Base-by-base conservation (phyloP, 2,797 vertebrate species). In the Chloroceryle inda region DNA sequence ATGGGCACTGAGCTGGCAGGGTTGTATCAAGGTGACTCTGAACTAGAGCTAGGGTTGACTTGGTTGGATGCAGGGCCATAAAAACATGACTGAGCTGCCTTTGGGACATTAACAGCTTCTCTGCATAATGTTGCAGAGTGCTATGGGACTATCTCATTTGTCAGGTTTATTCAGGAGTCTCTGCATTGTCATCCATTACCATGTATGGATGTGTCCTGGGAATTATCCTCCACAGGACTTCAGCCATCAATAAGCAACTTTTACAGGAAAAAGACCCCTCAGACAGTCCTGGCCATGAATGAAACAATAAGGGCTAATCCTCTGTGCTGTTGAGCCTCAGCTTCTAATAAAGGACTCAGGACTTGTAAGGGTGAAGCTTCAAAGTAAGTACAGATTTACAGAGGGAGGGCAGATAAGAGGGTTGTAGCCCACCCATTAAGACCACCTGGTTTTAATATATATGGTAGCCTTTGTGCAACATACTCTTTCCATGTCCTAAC, bases 381-480 rank as follows among this genome's bases (percentile, higher is more conserved):
- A 94, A 96, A 95, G 89, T 71, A 83, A 93, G 82, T 68, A 55
- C 79, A 84, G 92, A 92, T 93, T 95, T 97, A 59, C 73, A 81
- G 90, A 83, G 73, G 62, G 69, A 90, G 73, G 53, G 80, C 62
- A 90, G 88, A 94, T 89, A 85, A 79, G 72, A 78, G 53, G 15
- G 35, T 33, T 91, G 79, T 59, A 69, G 91, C 75, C 95, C 92
- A 94, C 85, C 95, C 95, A 94, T 80, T 63, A 89, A 88, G 85
- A 75, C 87, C 92, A 96, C 87, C 89, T 93, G 92, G 62, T 95
- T 73, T 90, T 92, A 84, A 94, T 95, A 86, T 95, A 86, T 68
- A 81, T 84, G 62, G 66, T 76, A 86, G 88, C 62, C 45, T 85
- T 88, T 90, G 45, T 72, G 82, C 0, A 3, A 58, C 49, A 64